A percentile compares a stretch with the other conserved stretches of the same genome.
phyloP scores from a whole-genome alignment of 2,888 invertebrate species.

The Saturnia pavonia region DNA sequence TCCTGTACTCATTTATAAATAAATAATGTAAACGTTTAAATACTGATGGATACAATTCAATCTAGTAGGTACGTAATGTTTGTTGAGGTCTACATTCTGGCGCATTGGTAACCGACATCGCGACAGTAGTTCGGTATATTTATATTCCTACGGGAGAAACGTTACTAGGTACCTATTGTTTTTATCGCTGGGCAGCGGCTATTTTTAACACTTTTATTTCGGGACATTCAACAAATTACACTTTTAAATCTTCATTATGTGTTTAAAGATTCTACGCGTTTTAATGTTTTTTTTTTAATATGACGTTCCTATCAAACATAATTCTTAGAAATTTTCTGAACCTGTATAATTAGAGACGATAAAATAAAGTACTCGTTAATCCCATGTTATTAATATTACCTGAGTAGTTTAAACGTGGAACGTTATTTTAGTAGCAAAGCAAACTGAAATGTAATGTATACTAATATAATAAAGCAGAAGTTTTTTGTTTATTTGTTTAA shows the following conservation, averaged over 20 bases:
- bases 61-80: constrained; percentile 6
- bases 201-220: constrained; percentile 61
- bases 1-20: background rate
- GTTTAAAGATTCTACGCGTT: background rate
- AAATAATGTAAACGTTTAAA: background rate
- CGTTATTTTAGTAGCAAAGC: too few relatives aligned
- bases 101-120: constrained; percentile 10
- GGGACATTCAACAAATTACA: constrained; percentile 28
- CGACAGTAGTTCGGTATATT: constrained; percentile 15
- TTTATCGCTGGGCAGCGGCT: constrained; percentile 64
- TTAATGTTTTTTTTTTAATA: background rate
- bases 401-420: background rate
- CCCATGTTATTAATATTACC: background rate
- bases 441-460: too few relatives aligned
- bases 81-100: constrained; percentile 13
- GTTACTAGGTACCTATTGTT: constrained; percentile 46
- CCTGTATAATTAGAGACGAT: background rate
- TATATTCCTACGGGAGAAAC: constrained; percentile 21
- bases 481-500: too few relatives aligned
- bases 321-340: background rate
- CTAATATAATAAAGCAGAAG: too few relatives aligned
- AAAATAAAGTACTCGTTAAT: background rate
- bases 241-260: constrained; percentile 20
- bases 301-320: background rate
- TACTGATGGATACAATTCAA: constrained; percentile 7